These are phyloP conservation scores for Agapornis roseicollis DNA, from an alignment of 2,113 vertebrate species.

Conservation along the genomic window DNA sequence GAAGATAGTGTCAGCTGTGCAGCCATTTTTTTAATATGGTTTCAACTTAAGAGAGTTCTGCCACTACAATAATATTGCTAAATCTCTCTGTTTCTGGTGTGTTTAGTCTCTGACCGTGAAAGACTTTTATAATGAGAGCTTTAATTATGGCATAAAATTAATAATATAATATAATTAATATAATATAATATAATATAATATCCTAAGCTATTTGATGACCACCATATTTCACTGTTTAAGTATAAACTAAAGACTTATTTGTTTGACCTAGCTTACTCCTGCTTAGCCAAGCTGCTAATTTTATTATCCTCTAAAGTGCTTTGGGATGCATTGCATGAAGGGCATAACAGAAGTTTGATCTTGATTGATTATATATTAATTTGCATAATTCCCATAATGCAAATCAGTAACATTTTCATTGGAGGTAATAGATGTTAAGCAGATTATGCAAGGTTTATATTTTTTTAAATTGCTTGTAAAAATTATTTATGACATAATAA, in stretches of 20 bases:
- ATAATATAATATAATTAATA: not conserved
- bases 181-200: not conserved
- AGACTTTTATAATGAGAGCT: not conserved
- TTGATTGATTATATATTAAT: constrained; percentile 34
- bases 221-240: not conserved
- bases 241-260: not conserved
- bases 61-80: not conserved
- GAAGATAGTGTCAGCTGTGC: not conserved
- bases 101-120: not conserved
- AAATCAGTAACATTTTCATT: constrained; percentile 52
- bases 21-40: not conserved
- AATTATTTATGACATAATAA: constrained; percentile 31
- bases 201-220: not conserved
- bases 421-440: constrained; percentile 48
- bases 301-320: constrained; percentile 35
- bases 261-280: constrained; percentile 28
- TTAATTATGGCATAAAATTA: constrained; percentile 13
- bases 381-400: constrained; percentile 40
- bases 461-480: constrained; percentile 48
- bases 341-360: not conserved
- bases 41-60: not conserved
- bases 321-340: constrained; percentile 28
- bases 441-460: constrained; percentile 7
- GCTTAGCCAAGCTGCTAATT: constrained; percentile 45
- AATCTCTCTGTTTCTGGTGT: not conserved